These are phyloP conservation scores for Tribolium freemani DNA, from an alignment of 2,888 invertebrate genomes.

Conservation along the genomic window DNA sequence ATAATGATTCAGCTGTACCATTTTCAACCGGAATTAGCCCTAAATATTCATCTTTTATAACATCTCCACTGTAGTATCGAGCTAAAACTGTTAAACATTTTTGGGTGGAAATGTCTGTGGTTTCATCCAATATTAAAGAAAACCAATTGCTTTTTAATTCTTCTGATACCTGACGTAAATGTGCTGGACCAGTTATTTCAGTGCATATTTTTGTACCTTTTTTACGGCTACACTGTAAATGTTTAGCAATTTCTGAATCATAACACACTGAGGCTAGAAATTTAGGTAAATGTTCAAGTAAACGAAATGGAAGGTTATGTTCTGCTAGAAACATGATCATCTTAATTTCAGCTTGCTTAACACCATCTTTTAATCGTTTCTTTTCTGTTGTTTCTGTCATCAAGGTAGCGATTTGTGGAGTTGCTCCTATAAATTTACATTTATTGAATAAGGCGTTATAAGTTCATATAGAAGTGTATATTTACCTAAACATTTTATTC, in stretches of 20 bases:
- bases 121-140: slow-evolving; percentile 16
- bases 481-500: background rate
- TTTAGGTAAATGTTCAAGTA: slow-evolving; percentile 9
- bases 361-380: background rate
- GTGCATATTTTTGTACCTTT: background rate
- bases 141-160: background rate
- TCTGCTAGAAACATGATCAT: slow-evolving; percentile 1
- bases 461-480: too few species aligned
- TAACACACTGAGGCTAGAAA: background rate
- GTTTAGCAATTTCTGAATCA: slow-evolving; percentile 1
- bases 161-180: background rate
- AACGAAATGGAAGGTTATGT: slow-evolving; percentile 5
- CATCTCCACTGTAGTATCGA: background rate
- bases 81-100: slow-evolving; percentile 7
- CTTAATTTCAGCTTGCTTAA: background rate
- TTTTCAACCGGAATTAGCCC: background rate
- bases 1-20: slow-evolving; percentile 13
- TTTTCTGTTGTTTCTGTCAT: background rate
- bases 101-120: slow-evolving; percentile 4
- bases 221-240: background rate
- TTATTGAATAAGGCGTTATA: too few species aligned
- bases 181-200: background rate
- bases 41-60: background rate
- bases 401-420: background rate
- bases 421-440: background rate